Evolutionary conservation across 1,140 invertebrate species (phyloP).

Genomic region (Saccostrea cuccullata): DNA sequence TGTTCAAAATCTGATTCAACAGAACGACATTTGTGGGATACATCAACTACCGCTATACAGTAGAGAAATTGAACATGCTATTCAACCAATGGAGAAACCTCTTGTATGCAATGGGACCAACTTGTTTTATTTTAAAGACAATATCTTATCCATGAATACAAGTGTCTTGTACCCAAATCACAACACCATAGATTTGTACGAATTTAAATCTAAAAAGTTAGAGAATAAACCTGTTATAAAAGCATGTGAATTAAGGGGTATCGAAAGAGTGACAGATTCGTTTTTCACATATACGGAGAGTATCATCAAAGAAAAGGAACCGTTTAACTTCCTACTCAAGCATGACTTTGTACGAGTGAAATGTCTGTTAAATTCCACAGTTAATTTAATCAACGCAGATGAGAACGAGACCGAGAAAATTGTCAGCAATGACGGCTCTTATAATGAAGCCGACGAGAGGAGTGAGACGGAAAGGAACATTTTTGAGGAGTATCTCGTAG

Average conservation of each 20-base stretch:
- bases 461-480: background rate
- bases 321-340: constrained; percentile 61
- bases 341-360: constrained; percentile 68
- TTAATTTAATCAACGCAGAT: constrained; percentile 40
- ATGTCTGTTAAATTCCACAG: constrained; percentile 59
- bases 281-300: constrained; percentile 59
- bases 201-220: constrained; percentile 39
- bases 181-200: constrained; percentile 1
- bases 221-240: background rate
- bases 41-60: constrained; percentile 47
- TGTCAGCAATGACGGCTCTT: background rate
- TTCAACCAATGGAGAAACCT: constrained; percentile 47
- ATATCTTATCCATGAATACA: constrained; percentile 59
- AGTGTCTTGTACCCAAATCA: constrained; percentile 48
- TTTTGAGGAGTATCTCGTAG: constrained; percentile 37
- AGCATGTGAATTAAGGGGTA: constrained; percentile 58
- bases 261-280: constrained; percentile 64
- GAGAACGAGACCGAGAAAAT: constrained; percentile 32
- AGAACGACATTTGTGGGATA: background rate
- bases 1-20: background rate
- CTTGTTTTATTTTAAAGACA: constrained; percentile 64
- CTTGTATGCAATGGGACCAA: constrained; percentile 44
- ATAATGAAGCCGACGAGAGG: background rate
- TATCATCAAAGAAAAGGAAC: constrained; percentile 51
- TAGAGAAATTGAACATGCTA: constrained; percentile 41